Conservation (phyloP, 1,140 invertebrate genomes). For the Panulirus ornatus region DNA sequence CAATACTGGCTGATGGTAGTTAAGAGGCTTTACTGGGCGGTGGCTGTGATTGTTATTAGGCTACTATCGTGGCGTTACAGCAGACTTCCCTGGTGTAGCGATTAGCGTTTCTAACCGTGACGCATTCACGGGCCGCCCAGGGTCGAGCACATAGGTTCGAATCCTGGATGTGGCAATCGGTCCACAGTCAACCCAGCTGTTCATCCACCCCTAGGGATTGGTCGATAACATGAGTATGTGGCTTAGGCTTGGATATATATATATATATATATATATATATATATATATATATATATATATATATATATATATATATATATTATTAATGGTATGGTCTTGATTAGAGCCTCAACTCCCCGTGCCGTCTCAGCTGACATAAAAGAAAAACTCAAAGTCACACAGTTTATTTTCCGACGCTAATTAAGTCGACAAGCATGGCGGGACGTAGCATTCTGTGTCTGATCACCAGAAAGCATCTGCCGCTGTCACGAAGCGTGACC, state of each 20-base stretch:
- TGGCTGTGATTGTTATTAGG: neutral
- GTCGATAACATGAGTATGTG: neutral
- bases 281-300: neutral
- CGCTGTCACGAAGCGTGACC: neutral
- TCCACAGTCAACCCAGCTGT: too few species aligned
- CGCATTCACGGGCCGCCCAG: too few species aligned
- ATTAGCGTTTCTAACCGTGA: too few species aligned
- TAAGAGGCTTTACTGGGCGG: neutral
- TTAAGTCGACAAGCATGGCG: neutral
- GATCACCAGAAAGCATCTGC: neutral
- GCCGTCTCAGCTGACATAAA: too few species aligned
- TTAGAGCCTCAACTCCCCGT: too few species aligned
- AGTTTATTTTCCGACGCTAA: neutral
- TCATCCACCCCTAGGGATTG: too few species aligned
- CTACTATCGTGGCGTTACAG: neutral
- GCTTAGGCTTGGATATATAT: neutral
- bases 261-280: constrained; percentile 14
- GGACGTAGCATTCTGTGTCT: neutral
- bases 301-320: neutral
- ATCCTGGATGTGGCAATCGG: too few species aligned
- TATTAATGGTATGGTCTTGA: too few species aligned
- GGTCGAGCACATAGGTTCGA: too few species aligned
- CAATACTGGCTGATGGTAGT: neutral
- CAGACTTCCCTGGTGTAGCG: too few species aligned
- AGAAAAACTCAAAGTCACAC: neutral